Base-by-base conservation (phyloP, 2,113 vertebrate genomes). In the Thymallus thymallus region DNA sequence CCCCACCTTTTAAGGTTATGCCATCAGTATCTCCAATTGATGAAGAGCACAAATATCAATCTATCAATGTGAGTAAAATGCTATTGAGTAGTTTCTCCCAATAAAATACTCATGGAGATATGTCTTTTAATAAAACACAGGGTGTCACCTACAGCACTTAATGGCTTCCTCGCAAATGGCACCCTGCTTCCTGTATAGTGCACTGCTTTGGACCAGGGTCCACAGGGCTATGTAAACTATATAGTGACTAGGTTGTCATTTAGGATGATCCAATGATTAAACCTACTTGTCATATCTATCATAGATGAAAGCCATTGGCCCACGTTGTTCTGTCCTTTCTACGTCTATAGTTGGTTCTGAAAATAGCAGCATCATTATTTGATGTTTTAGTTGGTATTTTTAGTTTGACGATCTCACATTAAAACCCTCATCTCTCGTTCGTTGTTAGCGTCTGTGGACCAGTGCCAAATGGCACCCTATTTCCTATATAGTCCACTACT, bases 361-460 rank as follows among this genome's bases (percentile, higher is more conserved):
- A 66, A 82, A 72, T 82, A 82, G 73, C 72, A 29, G 30, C 26
- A 48, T 26, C 74, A 72, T 76, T 81, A 58, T 68, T 72, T 71
- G n/a, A 76, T 69, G 51, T 81, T 68, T 76, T 30, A 22, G 62
- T 60, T 82, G 65, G 26, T 80, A 80, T 78, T 75, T 84, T 79
- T 81, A 79, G 82, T 48, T 61, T 63, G 69, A 32, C 67, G 46
- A 22, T 60, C 20, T 60, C 56, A 60, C 56, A 6, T n/a, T 60
- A 16, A 22, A 60, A 60, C 56, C n/a, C 56, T 7, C 23, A 60
- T 60, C 18, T 60, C 56, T 22, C n/a, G 3, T 16, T 51, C 16
- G 18, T 14, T 60, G 56, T 60, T n/a, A 60, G n/a, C n/a, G 18
- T 35, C 3, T 32, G 24, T 24, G 26, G 26, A 16, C 16, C 29